phyloP scores from a whole-genome alignment of 1,140 invertebrate genomes.

The Drosophila busckii region DNA sequence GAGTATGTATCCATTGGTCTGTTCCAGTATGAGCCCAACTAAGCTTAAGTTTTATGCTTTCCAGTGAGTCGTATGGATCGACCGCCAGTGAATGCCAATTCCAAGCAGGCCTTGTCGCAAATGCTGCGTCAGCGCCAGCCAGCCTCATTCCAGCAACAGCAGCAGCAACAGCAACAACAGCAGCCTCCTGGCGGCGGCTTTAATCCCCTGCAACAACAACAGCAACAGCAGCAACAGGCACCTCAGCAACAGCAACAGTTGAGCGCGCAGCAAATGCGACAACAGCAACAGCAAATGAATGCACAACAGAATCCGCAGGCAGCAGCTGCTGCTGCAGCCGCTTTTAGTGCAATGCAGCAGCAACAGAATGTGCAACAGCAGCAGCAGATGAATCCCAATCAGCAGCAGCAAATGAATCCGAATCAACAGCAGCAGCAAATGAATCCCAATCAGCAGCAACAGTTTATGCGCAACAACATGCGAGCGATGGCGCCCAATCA shows the following conservation, averaged over 20 bases:
- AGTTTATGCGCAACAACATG: constrained; percentile 76
- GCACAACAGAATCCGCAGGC: constrained; percentile 42
- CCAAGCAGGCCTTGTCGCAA: constrained; percentile 91
- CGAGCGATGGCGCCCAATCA: constrained; percentile 78
- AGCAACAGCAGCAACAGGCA: constrained; percentile 50
- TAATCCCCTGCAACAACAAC: constrained; percentile 80
- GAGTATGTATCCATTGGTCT: constrained; percentile 19
- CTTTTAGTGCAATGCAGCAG: too few relatives aligned
- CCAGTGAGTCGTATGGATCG: constrained; percentile 84
- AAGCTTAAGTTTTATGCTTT: constrained; percentile 13
- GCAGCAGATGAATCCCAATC: constrained; percentile 78
- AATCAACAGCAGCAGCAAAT: constrained; percentile 58
- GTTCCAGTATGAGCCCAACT: neutral
- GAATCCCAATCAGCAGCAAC: constrained; percentile 76
- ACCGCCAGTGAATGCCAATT: constrained; percentile 83
- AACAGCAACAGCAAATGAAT: constrained; percentile 39
- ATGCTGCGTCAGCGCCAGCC: constrained; percentile 85
- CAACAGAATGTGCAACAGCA: constrained; percentile 46
- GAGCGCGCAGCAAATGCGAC: constrained; percentile 52
- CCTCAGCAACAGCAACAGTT: constrained; percentile 40
- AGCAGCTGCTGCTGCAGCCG: constrained; percentile 58
- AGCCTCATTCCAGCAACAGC: constrained; percentile 81
- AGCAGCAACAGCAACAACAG: constrained; percentile 70
- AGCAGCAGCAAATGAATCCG: constrained; percentile 62
- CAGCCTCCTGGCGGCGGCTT: constrained; percentile 66